A percentile compares a stretch with the other conserved stretches of the same genome.
Conservation (phyloP, 2,113 vertebrate genomes). For the Gymnarchus niloticus region DNA sequence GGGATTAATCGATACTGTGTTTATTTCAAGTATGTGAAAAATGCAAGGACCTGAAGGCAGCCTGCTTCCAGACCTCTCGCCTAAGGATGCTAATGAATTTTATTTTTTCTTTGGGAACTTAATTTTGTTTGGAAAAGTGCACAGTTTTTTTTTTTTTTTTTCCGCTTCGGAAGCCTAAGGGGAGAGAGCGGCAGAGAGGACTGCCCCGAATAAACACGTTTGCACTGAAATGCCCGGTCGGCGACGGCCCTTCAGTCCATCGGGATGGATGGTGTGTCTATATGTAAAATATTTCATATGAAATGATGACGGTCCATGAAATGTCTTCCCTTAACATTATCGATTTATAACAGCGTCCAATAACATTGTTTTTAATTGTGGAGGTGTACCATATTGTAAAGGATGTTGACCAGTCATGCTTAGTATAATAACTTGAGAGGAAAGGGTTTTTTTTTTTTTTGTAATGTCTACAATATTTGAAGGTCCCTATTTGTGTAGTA, state of each 20-base stretch:
- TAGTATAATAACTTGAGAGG: constrained; percentile 83
- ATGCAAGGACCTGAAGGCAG: background rate
- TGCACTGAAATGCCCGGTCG: constrained; percentile 88
- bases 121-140: background rate
- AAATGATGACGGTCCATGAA: constrained; percentile 92
- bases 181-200: constrained; percentile 69
- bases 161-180: constrained; percentile 29
- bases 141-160: constrained; percentile 14
- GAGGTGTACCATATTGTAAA: constrained; percentile 96
- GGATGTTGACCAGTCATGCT: constrained; percentile 96
- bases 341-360: constrained; percentile 92
- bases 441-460: constrained; percentile 72
- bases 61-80: too few species aligned
- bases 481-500: constrained; percentile 94
- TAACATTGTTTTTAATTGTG: constrained; percentile 94
- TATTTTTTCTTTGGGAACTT: background rate
- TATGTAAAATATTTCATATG: constrained; percentile 94
- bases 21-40: background rate
- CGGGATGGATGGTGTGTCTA: constrained; percentile 86
- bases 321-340: constrained; percentile 96
- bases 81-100: too few species aligned
- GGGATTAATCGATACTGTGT: background rate
- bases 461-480: constrained; percentile 96
- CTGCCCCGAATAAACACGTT: constrained; percentile 88
- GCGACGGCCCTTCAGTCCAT: constrained; percentile 87